Conservation (phyloP, 1,140 invertebrate genomes). For the Stenopsyche tienmushanensis region DNA sequence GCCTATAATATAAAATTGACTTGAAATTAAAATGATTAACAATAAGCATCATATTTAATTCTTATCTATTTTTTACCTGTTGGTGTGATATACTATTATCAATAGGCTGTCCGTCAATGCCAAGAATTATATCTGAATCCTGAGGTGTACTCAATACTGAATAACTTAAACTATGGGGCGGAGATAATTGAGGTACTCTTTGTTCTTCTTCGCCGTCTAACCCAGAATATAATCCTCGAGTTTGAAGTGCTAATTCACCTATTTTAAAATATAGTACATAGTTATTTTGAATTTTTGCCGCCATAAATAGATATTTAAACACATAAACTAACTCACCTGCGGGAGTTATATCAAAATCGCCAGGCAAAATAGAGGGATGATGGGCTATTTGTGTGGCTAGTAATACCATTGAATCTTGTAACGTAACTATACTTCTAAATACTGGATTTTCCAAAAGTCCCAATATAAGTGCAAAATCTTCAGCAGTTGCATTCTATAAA, state of each 20-base stretch:
- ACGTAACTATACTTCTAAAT: constrained; percentile 86
- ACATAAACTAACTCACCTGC: constrained; percentile 57
- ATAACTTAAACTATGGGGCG: constrained; percentile 55
- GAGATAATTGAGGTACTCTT: constrained; percentile 62
- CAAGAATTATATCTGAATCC: constrained; percentile 82
- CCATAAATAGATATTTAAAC: neutral
- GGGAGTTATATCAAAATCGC: constrained; percentile 86
- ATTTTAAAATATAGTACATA: constrained; percentile 15
- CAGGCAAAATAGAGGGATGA: constrained; percentile 88
- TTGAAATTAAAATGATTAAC: too few species aligned
- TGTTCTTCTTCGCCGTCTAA: constrained; percentile 59
- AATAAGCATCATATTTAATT: too few species aligned
- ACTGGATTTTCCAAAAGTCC: constrained; percentile 89
- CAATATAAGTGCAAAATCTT: constrained; percentile 85
- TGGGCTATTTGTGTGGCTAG: constrained; percentile 77
- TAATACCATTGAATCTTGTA: constrained; percentile 83
- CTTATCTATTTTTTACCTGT: constrained; percentile 48
- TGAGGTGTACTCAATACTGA: constrained; percentile 42
- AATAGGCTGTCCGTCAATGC: constrained; percentile 83
- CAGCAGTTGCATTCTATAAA: constrained; percentile 67
- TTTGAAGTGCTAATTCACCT: constrained; percentile 65
- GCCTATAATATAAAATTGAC: too few species aligned
- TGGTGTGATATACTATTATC: constrained; percentile 85
- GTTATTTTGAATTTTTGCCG: neutral
- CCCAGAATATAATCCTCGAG: constrained; percentile 52